Evolutionary conservation across 92 coral and sea anemone species (phyloP).

Genomic region (Blastomussa wellsi): DNA sequence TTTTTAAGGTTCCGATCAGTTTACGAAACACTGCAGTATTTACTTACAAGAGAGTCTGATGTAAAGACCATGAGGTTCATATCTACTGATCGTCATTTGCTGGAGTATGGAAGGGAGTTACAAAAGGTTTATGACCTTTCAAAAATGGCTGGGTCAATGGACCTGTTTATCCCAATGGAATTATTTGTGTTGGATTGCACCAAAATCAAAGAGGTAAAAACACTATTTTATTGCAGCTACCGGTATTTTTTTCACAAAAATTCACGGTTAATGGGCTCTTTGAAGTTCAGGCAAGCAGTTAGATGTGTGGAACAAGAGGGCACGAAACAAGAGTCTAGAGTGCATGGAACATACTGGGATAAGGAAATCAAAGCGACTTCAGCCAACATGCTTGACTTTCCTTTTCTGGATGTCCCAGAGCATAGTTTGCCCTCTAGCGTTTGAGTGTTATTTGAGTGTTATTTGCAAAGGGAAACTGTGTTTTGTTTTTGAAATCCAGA

Average conservation of each 20-base stretch:
- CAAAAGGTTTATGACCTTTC: slow-evolving; percentile 78
- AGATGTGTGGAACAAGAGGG: too few relatives aligned
- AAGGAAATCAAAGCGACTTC: too few relatives aligned
- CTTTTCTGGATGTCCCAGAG: too few relatives aligned
- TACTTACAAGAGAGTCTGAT: slow-evolving; percentile 77
- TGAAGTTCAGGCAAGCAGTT: too few relatives aligned
- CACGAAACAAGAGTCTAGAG: too few relatives aligned
- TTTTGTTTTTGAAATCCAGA: too few relatives aligned
- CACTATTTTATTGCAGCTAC: neutral
- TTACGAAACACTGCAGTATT: slow-evolving; percentile 70
- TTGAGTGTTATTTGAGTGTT: too few relatives aligned
- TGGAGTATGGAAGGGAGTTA: slow-evolving; percentile 81
- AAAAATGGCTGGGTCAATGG: slow-evolving; percentile 83
- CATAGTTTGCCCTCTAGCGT: too few relatives aligned
- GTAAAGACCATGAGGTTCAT: slow-evolving; percentile 69
- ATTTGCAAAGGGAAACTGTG: too few relatives aligned
- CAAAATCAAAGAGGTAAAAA: slow-evolving; percentile 74
- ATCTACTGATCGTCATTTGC: slow-evolving; percentile 69
- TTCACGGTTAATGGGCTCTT: neutral
- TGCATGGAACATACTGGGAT: too few relatives aligned
- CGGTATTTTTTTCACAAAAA: neutral
- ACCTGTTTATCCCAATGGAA: slow-evolving; percentile 88
- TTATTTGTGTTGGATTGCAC: slow-evolving; percentile 88
- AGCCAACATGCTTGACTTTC: too few relatives aligned
- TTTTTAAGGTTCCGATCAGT: slow-evolving; percentile 76